Evolutionary conservation across 2,113 vertebrate genomes (phyloP).

Genomic region (Megaleporinus macrocephalus): DNA sequence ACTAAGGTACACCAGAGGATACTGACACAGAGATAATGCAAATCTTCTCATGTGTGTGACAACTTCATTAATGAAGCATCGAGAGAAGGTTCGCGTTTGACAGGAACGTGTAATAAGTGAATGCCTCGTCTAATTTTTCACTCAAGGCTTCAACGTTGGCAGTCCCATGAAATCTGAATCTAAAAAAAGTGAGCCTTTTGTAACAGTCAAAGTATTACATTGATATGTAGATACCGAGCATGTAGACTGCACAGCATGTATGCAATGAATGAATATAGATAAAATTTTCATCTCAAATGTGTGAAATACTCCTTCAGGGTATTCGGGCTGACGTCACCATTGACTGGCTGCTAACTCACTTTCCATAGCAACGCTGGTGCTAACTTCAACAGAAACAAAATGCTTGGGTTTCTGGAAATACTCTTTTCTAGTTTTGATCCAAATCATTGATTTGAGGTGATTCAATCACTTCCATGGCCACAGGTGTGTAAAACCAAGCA

Average conservation of each 20-base stretch:
- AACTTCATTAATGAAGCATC: conserved; percentile 51
- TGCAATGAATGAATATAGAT: conserved; percentile 8
- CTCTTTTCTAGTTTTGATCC: too few species aligned
- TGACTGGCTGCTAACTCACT: too few species aligned
- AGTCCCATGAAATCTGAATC: conserved; percentile 18
- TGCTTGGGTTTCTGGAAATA: too few species aligned
- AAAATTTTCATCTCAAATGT: too few species aligned
- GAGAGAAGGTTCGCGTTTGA: conserved; percentile 39
- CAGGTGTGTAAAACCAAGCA: too few species aligned
- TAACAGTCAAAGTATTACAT: conserved; percentile 10
- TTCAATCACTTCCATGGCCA: too few species aligned
- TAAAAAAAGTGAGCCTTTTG: conserved; percentile 28
- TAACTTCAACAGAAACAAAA: too few species aligned
- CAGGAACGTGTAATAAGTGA: conserved; percentile 30
- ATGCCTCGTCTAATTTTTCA: conserved; percentile 41
- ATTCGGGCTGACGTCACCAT: too few species aligned
- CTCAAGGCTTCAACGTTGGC: conserved; percentile 34
- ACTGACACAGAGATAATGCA: conserved; percentile 45
- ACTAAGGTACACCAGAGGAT: conserved; percentile 25
- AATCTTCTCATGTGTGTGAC: conserved; percentile 47
- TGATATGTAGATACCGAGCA: not conserved
- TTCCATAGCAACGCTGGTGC: too few species aligned
- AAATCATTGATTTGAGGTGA: too few species aligned
- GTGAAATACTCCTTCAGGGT: too few species aligned
- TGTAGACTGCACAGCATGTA: conserved; percentile 16